Base-by-base conservation (phyloP, 2,888 invertebrate species). In the Rapana venosa region DNA sequence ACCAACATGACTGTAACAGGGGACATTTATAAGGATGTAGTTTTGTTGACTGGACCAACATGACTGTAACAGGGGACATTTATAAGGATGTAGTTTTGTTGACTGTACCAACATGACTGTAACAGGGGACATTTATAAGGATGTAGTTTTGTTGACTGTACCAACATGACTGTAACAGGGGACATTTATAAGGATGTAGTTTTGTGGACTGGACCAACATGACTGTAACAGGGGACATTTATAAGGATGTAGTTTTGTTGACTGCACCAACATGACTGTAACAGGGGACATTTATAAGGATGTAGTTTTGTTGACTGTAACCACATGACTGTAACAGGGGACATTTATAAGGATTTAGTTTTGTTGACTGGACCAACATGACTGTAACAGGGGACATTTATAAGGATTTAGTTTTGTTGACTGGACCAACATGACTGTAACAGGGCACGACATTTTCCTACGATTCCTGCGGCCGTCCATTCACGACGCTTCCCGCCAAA, bases 401-500 rank as follows among this genome's bases (percentile, higher is more conserved):
- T 47, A 8, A 47, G 47, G 47, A 47, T 47, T 47, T 47, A 47
- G 8, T 47, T 47, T 8, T 47, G 8, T 47, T 47, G 47, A 47
- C 47, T 47, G 47, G 2, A 8, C 47, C 47, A 47, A 47, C 8
- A 47, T 47, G 47, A 47, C 47, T 47, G 4, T 47, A 8, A 13
- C 91, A 96, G 96, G 96, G 96, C 0, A 93, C 95, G 26, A 85
- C 91, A 6, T 96, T 95, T 92, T 93, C 94, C 1, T 96, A 95
- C 90, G 96, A 96, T 88, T 90, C 95, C 2, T 95, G 95, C 92
- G 94, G 95, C 6, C 92, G 95, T 86, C 94, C 94, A 1, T 95
- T 96, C 91, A 92, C 94, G 32, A 93, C 94, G 2, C 90, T 96
- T 47, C 95, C 96, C 56, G 93, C 92, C 30, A 91, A 92, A 35